Percentiles rank a stretch among this genome's conserved stretches.
Conservation (phyloP, 2,113 vertebrate genomes). For the Steatornis caripensis region DNA sequence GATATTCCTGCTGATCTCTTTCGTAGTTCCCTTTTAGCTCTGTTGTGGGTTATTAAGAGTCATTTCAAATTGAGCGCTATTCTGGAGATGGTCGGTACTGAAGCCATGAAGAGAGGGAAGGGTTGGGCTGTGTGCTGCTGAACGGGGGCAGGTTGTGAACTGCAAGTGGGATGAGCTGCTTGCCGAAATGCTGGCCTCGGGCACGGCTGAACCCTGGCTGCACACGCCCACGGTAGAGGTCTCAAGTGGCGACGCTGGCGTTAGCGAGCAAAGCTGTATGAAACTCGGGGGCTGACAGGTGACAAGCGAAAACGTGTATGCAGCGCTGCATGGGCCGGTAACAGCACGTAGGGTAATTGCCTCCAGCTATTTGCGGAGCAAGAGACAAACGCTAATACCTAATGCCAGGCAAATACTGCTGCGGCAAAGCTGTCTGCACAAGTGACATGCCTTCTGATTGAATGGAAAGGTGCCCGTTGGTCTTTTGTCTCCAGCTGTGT, state of each 20-base stretch:
- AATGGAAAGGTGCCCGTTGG: neutral
- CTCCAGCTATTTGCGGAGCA: neutral
- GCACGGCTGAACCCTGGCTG: neutral
- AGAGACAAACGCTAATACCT: neutral
- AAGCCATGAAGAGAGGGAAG: neutral
- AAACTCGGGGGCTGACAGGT: neutral
- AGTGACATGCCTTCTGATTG: neutral
- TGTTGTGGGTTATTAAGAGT: neutral
- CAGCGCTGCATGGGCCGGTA: rapidly evolving
- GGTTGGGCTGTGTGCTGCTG: neutral
- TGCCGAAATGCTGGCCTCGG: rapidly evolving
- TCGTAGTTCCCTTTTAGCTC: neutral
- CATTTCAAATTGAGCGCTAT: rapidly evolving
- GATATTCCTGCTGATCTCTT: neutral
- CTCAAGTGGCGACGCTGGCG: rapidly evolving
- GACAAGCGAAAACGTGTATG: neutral
- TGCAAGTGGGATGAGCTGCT: rapidly evolving
- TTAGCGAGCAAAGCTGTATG: neutral
- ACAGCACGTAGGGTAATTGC: neutral
- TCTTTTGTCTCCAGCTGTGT: neutral
- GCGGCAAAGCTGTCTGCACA: neutral
- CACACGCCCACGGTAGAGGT: neutral
- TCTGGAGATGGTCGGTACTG: neutral
- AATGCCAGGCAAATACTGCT: neutral
- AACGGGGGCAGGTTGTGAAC: neutral